Evolutionary conservation across 2,113 vertebrate species (phyloP).

Genomic region (Crotalus tigris): DNA sequence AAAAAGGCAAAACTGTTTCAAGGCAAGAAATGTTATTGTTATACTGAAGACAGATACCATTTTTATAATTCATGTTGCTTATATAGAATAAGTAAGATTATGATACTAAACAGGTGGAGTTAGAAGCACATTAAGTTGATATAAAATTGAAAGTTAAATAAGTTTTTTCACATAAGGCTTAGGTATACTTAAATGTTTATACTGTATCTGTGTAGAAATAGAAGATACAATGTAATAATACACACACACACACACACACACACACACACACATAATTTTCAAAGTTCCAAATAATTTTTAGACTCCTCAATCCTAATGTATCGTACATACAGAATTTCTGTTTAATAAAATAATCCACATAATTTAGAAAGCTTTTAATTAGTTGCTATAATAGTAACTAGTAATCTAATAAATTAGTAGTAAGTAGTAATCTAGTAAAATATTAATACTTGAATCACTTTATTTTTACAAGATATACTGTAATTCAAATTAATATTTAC

Average conservation of each 20-base stretch:
- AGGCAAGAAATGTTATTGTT: conserved; percentile 32
- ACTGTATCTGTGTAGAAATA: neutral
- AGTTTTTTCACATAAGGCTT: conserved; percentile 36
- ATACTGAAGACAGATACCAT: conserved; percentile 35
- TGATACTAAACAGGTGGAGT: conserved; percentile 49
- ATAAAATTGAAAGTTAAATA: conserved; percentile 45
- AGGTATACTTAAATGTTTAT: neutral
- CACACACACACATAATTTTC: neutral
- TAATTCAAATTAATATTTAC: neutral
- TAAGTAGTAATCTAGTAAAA: neutral
- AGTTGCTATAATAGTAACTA: neutral
- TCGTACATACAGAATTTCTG: neutral
- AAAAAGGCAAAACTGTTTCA: conserved; percentile 30
- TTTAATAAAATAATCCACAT: conserved; percentile 7
- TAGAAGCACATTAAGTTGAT: conserved; percentile 38
- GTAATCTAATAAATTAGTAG: neutral
- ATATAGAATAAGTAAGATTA: conserved; percentile 45
- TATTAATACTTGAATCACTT: conserved; percentile 15
- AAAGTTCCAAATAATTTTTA: neutral
- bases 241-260: rapidly evolving
- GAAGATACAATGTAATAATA: neutral
- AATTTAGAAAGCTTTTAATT: conserved; percentile 26
- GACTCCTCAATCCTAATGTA: neutral
- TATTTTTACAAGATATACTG: conserved; percentile 28
- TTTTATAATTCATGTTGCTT: conserved; percentile 39